Evolutionary conservation across 2,113 vertebrate species (phyloP), one percentile per base, ranked within the genome.

Genomic region (Phoxinus phoxinus): DNA sequence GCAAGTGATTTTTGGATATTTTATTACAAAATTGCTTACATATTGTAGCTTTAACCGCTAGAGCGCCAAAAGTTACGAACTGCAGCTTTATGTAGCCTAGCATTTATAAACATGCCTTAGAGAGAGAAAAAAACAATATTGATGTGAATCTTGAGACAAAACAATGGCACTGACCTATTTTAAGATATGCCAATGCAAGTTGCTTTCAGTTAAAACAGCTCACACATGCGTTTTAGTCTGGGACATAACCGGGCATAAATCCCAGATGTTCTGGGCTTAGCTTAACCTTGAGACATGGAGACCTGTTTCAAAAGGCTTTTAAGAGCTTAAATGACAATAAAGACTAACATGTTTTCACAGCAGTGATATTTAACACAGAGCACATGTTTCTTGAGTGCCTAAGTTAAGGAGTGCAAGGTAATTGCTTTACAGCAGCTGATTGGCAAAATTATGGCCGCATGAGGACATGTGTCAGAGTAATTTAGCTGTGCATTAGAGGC

Each of bases 301-400:
- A 27, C 56, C 82, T 48, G 71, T 81, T 86, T 80, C 23, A 84
- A 84, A 86, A 59, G 81, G n/a, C 37, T 61, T 61, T 72, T 32
- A 71, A 30, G 63, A 73, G 58, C 30, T 80, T 44, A 73, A 86
- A 37, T 61, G 83, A 84, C 73, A 71, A 77, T 81, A 85, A 86
- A 86, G 58, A 15, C 63, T 58, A 82, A 84, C 63, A 56, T 73
- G 32, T 59, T 83, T 65, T 85, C 72, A 87, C 87, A 83, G 51
- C 71, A 61, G 78, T 53, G 67, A 63, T 73, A 21, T 75, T 86
- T 69, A 87, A 89, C 75, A 85, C 84, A 51, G 48, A 75, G 59
- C 86, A 87, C 56, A 82, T 86, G 84, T 87, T 86, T 83, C 79
- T 73, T 15, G 65, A 72, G 41, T 71, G 4, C 27, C 25, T 0